These are phyloP conservation scores for Lumbricus terrestris DNA, from an alignment of 2,888 invertebrate genomes.

Conservation along the genomic window DNA sequence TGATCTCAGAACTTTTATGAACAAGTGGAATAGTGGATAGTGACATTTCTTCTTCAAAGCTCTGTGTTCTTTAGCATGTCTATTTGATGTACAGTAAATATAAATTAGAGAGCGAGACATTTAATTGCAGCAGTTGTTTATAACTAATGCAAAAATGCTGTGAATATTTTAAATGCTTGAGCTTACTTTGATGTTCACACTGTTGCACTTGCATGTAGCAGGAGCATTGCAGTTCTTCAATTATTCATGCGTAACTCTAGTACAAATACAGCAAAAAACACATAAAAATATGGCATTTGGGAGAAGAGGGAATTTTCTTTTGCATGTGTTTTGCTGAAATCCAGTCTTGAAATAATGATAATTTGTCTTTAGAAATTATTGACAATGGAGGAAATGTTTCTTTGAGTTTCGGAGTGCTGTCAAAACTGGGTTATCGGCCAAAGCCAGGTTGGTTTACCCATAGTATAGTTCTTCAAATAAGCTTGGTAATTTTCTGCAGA, in stretches of 20 bases:
- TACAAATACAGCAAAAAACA: no score
- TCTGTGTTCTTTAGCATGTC: neutral
- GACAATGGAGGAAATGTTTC: neutral
- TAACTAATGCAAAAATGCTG: neutral
- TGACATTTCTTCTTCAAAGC: neutral
- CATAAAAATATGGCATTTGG: neutral
- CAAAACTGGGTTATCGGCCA: conserved; percentile 3
- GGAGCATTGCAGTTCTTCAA: neutral
- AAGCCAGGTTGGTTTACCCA: conserved; percentile 4
- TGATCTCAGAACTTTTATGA: neutral
- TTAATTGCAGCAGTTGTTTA: neutral
- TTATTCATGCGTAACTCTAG: neutral
- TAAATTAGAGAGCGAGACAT: neutral
- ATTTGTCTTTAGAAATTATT: conserved; percentile 15
- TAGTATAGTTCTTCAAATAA: neutral
- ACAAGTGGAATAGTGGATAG: neutral
- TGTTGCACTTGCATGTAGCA: neutral
- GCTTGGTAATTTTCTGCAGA: neutral
- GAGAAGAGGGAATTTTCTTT: neutral
- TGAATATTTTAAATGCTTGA: neutral
- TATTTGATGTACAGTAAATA: neutral
- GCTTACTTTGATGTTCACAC: neutral
- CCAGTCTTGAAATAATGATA: conserved; percentile 5
- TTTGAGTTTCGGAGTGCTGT: neutral
- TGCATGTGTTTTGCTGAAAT: conserved; percentile 6